phyloP scores from a whole-genome alignment of 2,888 invertebrate genomes.

The Cephus pygmeus region DNA sequence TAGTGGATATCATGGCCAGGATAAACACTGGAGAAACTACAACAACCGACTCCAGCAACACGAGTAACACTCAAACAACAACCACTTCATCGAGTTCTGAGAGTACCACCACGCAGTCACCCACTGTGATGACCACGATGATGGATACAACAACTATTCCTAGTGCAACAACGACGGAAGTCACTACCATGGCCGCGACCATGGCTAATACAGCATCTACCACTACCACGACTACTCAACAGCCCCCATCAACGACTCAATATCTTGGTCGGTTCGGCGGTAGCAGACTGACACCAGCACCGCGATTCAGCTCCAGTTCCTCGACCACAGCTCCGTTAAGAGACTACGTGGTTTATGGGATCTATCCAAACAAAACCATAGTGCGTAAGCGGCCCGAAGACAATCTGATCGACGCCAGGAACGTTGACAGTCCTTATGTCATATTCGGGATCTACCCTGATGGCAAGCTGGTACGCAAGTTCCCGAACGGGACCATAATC shows the following conservation, averaged over 20 bases:
- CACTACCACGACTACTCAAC: constrained; percentile 38
- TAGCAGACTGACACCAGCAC: constrained; percentile 51
- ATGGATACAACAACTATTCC: constrained; percentile 47
- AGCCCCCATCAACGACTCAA: constrained; percentile 31
- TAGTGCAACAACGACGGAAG: constrained; percentile 42
- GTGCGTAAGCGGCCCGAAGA: constrained; percentile 80
- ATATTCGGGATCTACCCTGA: constrained; percentile 82
- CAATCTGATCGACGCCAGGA: constrained; percentile 74
- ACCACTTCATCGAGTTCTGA: not conserved
- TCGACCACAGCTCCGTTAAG: constrained; percentile 67
- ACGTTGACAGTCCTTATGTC: constrained; percentile 78
- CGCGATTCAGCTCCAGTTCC: constrained; percentile 50
- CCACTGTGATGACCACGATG: constrained; percentile 31
- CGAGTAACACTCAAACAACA: not conserved
- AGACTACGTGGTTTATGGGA: constrained; percentile 81
- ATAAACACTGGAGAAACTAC: not conserved
- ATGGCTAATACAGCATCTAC: constrained; percentile 28
- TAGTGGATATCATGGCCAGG: not conserved
- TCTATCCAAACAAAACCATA: constrained; percentile 82
- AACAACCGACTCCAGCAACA: not conserved
- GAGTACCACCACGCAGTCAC: not conserved
- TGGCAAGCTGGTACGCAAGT: constrained; percentile 82
- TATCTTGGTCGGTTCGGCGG: constrained; percentile 54
- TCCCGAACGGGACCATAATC: constrained; percentile 82
- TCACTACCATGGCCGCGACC: constrained; percentile 27